A percentile compares a stretch with the other conserved stretches of the same genome.
These are phyloP conservation scores for Torymus auratus DNA, from an alignment of 2,888 invertebrate genomes.

Conservation along the genomic window DNA sequence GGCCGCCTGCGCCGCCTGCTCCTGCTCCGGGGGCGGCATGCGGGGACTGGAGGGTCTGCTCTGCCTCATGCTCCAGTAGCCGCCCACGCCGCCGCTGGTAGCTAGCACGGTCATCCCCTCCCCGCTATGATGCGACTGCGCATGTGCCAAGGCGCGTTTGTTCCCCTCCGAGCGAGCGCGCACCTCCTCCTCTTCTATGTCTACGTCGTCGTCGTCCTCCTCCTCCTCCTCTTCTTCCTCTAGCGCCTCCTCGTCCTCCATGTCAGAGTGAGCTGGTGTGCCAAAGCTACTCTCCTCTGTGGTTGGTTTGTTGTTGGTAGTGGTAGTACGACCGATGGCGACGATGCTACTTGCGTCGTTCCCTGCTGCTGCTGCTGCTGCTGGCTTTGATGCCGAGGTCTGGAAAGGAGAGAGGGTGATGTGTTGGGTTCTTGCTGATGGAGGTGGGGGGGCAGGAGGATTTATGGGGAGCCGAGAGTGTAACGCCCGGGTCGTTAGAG, in stretches of 20 bases:
- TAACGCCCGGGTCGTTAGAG: no score
- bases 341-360: no score
- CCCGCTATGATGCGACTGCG: conserved; percentile 50
- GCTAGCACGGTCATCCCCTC: conserved; percentile 63
- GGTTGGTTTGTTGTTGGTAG: conserved; percentile 61
- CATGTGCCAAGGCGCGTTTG: conserved; percentile 35
- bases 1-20: conserved; percentile 77
- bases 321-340: no score
- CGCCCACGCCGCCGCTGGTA: conserved; percentile 76
- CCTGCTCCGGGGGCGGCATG: conserved; percentile 79
- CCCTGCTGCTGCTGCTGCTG: no score
- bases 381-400: no score
- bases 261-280: conserved; percentile 48
- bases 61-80: conserved; percentile 77
- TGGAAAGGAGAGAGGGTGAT: no score
- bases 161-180: conserved; percentile 65
- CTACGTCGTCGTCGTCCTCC: conserved; percentile 60
- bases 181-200: conserved; percentile 63
- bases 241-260: conserved; percentile 59
- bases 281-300: conserved; percentile 38
- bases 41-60: conserved; percentile 78
- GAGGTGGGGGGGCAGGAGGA: no score
- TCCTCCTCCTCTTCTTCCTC: conserved; percentile 60
- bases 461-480: no score
- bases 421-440: no score